Percentiles rank a stretch among this genome's conserved stretches.
phyloP scores from a whole-genome alignment of 2,113 vertebrate species.

The Riparia riparia region DNA sequence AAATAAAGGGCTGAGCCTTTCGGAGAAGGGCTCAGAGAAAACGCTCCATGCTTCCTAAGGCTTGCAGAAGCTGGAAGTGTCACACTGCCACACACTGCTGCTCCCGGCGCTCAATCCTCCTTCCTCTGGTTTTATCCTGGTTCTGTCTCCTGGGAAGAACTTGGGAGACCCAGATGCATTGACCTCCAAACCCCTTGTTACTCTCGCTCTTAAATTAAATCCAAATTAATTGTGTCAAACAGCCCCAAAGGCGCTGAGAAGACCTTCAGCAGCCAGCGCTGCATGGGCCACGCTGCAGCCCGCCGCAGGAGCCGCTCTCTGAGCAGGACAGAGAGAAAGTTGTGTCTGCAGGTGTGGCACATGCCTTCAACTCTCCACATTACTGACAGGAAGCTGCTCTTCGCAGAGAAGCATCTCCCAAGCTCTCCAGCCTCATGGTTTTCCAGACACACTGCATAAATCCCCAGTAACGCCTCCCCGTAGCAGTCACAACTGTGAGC shows the following conservation, averaged over 20 bases:
- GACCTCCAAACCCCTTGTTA: background rate
- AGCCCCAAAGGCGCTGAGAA: background rate
- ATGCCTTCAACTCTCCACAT: background rate
- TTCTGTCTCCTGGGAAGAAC: background rate
- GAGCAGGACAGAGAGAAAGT: background rate
- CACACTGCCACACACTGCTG: background rate
- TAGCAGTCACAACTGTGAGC: constrained; percentile 47
- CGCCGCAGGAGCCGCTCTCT: rapidly evolving
- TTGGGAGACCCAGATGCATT: background rate
- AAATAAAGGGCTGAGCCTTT: background rate
- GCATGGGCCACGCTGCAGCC: background rate
- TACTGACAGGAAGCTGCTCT: background rate
- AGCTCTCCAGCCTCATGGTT: background rate
- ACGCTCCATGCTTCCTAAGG: rapidly evolving
- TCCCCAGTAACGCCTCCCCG: background rate
- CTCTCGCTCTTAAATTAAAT: background rate
- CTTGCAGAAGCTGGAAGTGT: background rate
- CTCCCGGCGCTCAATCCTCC: background rate
- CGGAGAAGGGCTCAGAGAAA: background rate
- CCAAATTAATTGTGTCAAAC: background rate
- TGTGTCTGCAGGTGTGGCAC: background rate
- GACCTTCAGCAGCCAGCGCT: background rate
- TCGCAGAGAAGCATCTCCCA: background rate
- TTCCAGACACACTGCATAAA: constrained; percentile 13
- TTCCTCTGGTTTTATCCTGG: background rate